Conservation (phyloP, 2,888 invertebrate genomes). For the Dastarcus helophoroides region DNA sequence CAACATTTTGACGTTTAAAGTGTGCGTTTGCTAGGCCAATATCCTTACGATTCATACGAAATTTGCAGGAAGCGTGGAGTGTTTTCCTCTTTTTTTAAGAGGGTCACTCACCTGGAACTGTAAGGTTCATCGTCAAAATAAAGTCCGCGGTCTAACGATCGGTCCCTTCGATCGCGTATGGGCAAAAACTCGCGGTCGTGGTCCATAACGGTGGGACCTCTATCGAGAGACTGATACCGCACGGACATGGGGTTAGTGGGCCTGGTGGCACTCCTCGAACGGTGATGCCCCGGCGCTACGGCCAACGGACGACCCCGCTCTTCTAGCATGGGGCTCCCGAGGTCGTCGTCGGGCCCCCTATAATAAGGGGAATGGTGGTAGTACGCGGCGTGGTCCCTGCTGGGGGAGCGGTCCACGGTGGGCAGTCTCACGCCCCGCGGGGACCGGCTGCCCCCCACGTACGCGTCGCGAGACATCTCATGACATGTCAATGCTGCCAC, state of each 20-base stretch:
- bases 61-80: no score
- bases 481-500: constrained; percentile 29
- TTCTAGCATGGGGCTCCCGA: constrained; percentile 76
- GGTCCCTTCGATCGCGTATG: constrained; percentile 63
- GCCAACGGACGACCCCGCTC: constrained; percentile 53
- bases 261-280: constrained; percentile 69
- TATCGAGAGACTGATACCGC: constrained; percentile 44
- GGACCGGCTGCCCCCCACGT: constrained; percentile 52
- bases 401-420: constrained; percentile 83
- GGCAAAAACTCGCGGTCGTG: constrained; percentile 79
- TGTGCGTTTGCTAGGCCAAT: no score
- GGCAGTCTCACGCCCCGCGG: constrained; percentile 65
- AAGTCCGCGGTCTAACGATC: constrained; percentile 55
- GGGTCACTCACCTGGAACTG: constrained; percentile 30
- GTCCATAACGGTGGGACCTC: constrained; percentile 40
- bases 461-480: constrained; percentile 52
- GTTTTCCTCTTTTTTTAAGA: no score
- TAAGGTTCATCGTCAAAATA: constrained; percentile 62
- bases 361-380: constrained; percentile 55
- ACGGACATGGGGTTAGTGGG: constrained; percentile 44
- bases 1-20: no score
- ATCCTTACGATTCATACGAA: no score
- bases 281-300: constrained; percentile 49
- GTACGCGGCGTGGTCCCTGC: constrained; percentile 57
- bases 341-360: constrained; percentile 74